These are phyloP conservation scores for Auanema sp. DNA, from an alignment of 2,888 invertebrate species.

Conservation along the genomic window DNA sequence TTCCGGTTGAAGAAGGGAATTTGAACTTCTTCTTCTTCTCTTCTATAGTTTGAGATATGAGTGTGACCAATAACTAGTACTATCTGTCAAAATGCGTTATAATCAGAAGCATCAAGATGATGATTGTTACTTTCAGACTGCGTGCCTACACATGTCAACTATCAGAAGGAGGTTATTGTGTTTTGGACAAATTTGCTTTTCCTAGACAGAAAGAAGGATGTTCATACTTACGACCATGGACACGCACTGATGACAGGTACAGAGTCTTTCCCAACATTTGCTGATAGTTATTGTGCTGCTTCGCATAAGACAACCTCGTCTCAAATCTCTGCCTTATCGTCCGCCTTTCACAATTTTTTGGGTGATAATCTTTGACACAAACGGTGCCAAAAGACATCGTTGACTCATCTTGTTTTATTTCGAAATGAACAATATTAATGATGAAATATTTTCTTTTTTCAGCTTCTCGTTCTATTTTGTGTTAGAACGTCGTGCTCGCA, in stretches of 20 bases:
- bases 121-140: slow-evolving; percentile 31
- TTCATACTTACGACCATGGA: slow-evolving; percentile 38
- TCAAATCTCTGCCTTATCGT: background rate
- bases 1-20: too few species aligned
- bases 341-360: slow-evolving; percentile 3
- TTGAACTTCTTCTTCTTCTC: too few species aligned
- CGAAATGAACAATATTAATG: slow-evolving; percentile 6
- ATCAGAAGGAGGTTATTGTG: slow-evolving; percentile 41
- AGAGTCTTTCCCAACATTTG: background rate
- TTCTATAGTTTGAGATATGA: too few species aligned
- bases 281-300: too few species aligned
- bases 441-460: slow-evolving; percentile 10
- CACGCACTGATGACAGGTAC: slow-evolving; percentile 26
- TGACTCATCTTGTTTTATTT: slow-evolving; percentile 5
- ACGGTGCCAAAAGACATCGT: background rate
- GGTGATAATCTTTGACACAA: background rate
- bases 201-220: slow-evolving; percentile 32
- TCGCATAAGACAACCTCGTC: slow-evolving; percentile 2
- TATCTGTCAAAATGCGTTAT: too few species aligned
- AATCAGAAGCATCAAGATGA: too few species aligned
- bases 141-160: slow-evolving; percentile 42
- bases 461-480: slow-evolving; percentile 48
- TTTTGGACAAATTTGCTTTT: slow-evolving; percentile 36
- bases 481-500: slow-evolving; percentile 37
- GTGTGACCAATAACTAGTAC: too few species aligned